Conservation (phyloP, 2,113 vertebrate genomes). For the Athene cunicularia region DNA sequence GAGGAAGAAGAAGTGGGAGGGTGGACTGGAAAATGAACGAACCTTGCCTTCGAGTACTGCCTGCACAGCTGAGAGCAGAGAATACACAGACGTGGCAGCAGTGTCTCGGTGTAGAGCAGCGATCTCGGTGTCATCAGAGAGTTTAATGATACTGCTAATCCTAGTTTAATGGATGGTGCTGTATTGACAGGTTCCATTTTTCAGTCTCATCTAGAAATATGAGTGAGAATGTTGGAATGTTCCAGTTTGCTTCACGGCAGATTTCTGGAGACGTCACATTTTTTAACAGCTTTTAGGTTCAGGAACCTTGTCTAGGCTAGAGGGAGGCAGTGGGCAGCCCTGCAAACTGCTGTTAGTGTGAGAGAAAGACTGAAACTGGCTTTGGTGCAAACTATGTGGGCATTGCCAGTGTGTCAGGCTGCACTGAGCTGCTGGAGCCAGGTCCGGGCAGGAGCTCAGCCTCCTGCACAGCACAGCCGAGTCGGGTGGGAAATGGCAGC, state of each 20-base stretch:
- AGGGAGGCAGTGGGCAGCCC: not conserved
- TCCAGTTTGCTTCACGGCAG: not conserved
- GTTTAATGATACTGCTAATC: not conserved
- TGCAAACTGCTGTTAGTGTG: not conserved
- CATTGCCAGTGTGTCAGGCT: accelerated
- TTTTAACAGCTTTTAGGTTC: not conserved
- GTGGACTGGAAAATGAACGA: not conserved
- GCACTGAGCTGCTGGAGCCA: no score
- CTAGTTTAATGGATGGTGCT: not conserved
- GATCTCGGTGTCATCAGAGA: accelerated
- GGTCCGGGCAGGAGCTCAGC: not conserved
- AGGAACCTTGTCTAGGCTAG: not conserved
- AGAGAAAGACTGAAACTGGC: no score
- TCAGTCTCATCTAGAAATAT: not conserved
- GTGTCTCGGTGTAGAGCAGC: accelerated
- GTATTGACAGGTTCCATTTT: not conserved
- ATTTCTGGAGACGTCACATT: not conserved
- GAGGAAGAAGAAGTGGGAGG: not conserved
- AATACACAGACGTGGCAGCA: accelerated
- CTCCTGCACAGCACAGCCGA: not conserved
- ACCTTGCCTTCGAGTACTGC: not conserved
- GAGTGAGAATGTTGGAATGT: not conserved
- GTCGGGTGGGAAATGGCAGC: not conserved
- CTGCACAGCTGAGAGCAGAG: not conserved
- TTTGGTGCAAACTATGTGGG: accelerated